A percentile compares a stretch with the other conserved stretches of the same genome.
These are phyloP conservation scores for Ormyrus thymus DNA, from an alignment of 2,888 invertebrate species.

Conservation along the genomic window DNA sequence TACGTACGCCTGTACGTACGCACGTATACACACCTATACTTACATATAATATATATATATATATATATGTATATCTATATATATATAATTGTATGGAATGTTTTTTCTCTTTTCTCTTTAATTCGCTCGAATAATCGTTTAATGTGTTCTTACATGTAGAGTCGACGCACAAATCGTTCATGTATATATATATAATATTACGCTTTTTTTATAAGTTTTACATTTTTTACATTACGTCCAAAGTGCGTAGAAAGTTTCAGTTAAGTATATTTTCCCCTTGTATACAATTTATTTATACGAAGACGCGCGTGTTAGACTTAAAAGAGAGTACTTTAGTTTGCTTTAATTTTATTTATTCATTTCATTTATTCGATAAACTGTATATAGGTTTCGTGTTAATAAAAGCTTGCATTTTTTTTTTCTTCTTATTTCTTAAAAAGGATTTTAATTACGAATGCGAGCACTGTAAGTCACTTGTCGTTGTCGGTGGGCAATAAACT, in stretches of 20 bases:
- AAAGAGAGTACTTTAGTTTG: slow-evolving; percentile 11
- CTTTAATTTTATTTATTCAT: slow-evolving; percentile 25
- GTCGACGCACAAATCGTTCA: slow-evolving; percentile 30
- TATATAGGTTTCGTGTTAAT: slow-evolving; percentile 20
- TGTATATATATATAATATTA: slow-evolving; percentile 40
- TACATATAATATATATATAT: slow-evolving; percentile 45
- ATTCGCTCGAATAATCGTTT: slow-evolving; percentile 3
- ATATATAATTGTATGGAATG: slow-evolving; percentile 45
- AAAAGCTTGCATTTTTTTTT: slow-evolving; percentile 39
- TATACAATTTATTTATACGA: slow-evolving; percentile 49
- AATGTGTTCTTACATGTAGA: slow-evolving; percentile 23
- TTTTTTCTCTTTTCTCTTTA: slow-evolving; percentile 34
- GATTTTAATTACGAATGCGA: slow-evolving; percentile 6
- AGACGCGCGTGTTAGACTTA: slow-evolving; percentile 46
- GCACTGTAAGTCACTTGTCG: slow-evolving; percentile 38
- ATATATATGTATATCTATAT: slow-evolving; percentile 13
- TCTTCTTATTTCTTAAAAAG: background rate
- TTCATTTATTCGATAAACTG: slow-evolving; percentile 15
- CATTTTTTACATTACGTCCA: slow-evolving; percentile 55
- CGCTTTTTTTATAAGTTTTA: slow-evolving; percentile 44
- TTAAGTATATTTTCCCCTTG: slow-evolving; percentile 27
- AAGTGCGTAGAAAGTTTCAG: slow-evolving; percentile 54
- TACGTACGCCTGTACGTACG: slow-evolving; percentile 9
- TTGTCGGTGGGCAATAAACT: slow-evolving; percentile 17
- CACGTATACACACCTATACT: background rate